Base-by-base conservation (phyloP, 2,888 invertebrate species). In the Entomobrya multifasciata region DNA sequence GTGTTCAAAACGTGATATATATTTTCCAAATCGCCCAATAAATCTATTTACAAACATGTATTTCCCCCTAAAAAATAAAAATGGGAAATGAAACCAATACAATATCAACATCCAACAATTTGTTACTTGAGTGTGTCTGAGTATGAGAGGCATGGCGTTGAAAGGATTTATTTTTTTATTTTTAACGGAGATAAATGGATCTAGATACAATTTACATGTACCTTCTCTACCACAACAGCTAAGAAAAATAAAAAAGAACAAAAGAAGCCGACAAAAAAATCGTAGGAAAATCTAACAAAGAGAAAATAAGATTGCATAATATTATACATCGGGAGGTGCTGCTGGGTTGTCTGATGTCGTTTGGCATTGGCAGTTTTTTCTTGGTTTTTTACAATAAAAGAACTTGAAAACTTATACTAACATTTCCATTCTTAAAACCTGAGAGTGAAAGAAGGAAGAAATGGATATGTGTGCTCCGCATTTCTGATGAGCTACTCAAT, bases 401-500 rank as follows among this genome's bases (percentile, higher is more conserved):
- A 36, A 67, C 20, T 20, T 65, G 13, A 27, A 65, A n/a, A n/a
- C n/a, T n/a, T n/a, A n/a, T n/a, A n/a, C n/a, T n/a, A n/a, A n/a
- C n/a, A n/a, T n/a, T n/a, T n/a, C n/a, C n/a, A n/a, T n/a, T n/a
- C 25, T 49, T 47, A 44, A 20, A 65, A 79, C 47, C 30, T 65
- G 25, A 36, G 22, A n/a, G n/a, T n/a, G n/a, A n/a, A n/a, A n/a
- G n/a, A n/a, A 55, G 15, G 62, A 20, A n/a, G n/a, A 60, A 25
- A 72, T 62, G 52, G 67, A 52, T 77, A n/a, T n/a, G n/a, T 74
- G 84, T 76, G 84, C 62, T 67, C 67, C 65, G 84, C 77, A 84
- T 84, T 77, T 76, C 57, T 30, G 77, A 84, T 84, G 84, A 84
- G 77, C 84, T 76, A 17, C 49, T 83, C 81, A 65, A 81, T 81